Evolutionary conservation across 2,113 vertebrate genomes (phyloP).

Genomic region (Onychorhynchus coronatus): DNA sequence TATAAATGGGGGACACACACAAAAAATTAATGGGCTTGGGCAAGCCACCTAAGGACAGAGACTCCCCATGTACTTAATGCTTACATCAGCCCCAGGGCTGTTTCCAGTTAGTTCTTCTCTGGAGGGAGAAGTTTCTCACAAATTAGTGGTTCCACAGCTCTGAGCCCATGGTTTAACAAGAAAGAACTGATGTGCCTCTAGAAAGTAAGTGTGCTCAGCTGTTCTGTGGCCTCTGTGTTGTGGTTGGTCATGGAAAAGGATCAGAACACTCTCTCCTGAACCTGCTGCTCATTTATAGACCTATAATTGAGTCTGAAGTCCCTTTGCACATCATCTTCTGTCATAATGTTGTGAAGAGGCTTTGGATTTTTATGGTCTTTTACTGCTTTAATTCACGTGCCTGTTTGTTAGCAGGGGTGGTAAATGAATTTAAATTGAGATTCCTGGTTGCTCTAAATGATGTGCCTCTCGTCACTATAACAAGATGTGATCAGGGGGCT

Average conservation of each 20-base stretch:
- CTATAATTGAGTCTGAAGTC: not conserved
- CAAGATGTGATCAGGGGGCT: not conserved
- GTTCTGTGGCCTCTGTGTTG: not conserved
- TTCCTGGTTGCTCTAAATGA: not conserved
- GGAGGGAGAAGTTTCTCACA: slow-evolving; percentile 41
- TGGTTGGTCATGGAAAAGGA: not conserved
- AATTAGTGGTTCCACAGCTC: slow-evolving; percentile 58
- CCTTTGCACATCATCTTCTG: not conserved
- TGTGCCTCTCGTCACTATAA: not conserved
- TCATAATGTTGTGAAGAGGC: not conserved
- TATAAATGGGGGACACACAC: slow-evolving; percentile 50
- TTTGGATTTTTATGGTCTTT: not conserved
- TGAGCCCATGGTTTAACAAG: slow-evolving; percentile 19
- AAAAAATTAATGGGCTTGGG: slow-evolving; percentile 51
- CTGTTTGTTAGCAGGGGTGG: not conserved
- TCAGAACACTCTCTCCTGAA: not conserved
- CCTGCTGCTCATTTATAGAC: not conserved
- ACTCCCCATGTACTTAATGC: slow-evolving; percentile 50
- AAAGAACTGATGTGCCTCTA: slow-evolving; percentile 3
- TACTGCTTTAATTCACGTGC: not conserved
- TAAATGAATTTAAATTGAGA: not conserved
- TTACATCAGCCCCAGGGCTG: slow-evolving; percentile 44
- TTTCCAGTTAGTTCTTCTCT: slow-evolving; percentile 50
- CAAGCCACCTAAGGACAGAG: slow-evolving; percentile 63
- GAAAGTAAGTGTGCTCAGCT: slow-evolving; percentile 5